These are phyloP conservation scores for Paedocypris sp. DNA, from an alignment of 2,113 vertebrate genomes.

Conservation along the genomic window DNA sequence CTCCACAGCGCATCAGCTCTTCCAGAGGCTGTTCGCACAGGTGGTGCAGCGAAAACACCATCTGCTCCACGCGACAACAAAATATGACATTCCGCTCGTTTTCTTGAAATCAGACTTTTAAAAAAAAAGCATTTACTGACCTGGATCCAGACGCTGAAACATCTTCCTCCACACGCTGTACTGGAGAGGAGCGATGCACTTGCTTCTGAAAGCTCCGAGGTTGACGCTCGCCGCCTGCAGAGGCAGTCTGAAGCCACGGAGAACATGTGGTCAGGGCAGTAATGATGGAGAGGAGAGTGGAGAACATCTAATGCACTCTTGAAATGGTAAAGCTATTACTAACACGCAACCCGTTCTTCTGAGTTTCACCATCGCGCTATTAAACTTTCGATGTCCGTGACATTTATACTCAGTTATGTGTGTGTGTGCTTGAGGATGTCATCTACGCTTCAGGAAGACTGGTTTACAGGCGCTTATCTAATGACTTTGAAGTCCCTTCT, in stretches of 20 bases:
- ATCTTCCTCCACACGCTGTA: constrained; percentile 73
- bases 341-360: no score
- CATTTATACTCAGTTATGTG: no score
- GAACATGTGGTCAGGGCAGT: neutral
- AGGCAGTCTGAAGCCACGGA: constrained; percentile 33
- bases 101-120: neutral
- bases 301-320: no score
- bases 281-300: neutral
- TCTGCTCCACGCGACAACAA: neutral
- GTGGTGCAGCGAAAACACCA: neutral
- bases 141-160: constrained; percentile 61
- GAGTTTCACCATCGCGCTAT: no score
- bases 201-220: constrained; percentile 50
- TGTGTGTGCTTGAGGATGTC: no score
- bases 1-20: no score
- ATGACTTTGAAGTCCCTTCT: no score
- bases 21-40: neutral
- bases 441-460: no score
- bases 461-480: no score
- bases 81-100: neutral
- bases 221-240: constrained; percentile 42
- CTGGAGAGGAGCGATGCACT: constrained; percentile 63
- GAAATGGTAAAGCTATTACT: no score
- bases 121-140: no score
- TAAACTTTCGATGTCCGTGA: no score